Evolutionary conservation across 2,888 invertebrate species (phyloP).

Genomic region (Brenthis daphne): DNA sequence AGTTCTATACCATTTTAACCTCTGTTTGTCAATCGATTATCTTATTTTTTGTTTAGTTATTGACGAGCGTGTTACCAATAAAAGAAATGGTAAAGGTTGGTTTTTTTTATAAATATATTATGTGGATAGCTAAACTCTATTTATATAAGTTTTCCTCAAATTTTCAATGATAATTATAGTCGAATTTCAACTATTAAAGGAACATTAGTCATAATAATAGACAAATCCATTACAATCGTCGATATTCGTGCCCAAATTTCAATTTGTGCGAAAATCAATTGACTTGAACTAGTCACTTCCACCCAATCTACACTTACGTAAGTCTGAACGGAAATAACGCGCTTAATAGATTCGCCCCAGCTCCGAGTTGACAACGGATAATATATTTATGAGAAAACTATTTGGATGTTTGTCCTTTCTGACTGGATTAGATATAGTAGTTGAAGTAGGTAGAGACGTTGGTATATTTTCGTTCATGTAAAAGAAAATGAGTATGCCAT

Average conservation of each 20-base stretch:
- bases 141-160: too few species aligned
- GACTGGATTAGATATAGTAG: not conserved
- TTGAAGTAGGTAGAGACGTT: not conserved
- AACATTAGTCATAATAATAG: not conserved
- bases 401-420: slow-evolving; percentile 28
- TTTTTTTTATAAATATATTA: too few species aligned
- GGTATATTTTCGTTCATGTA: too few species aligned
- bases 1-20: too few species aligned
- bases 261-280: not conserved
- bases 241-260: not conserved
- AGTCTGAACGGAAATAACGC: slow-evolving; percentile 75
- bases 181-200: too few species aligned
- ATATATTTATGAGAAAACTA: slow-evolving; percentile 78
- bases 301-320: slow-evolving; percentile 31
- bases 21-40: too few species aligned
- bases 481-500: too few species aligned
- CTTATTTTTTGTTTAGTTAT: too few species aligned
- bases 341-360: slow-evolving; percentile 80
- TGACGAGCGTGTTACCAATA: too few species aligned
- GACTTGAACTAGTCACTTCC: slow-evolving; percentile 20
- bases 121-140: too few species aligned
- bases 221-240: not conserved
- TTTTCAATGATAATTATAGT: too few species aligned
- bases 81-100: too few species aligned
- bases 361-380: slow-evolving; percentile 77